Conservation (phyloP, 2,113 vertebrate species). For the Hiodon tergisus region DNA sequence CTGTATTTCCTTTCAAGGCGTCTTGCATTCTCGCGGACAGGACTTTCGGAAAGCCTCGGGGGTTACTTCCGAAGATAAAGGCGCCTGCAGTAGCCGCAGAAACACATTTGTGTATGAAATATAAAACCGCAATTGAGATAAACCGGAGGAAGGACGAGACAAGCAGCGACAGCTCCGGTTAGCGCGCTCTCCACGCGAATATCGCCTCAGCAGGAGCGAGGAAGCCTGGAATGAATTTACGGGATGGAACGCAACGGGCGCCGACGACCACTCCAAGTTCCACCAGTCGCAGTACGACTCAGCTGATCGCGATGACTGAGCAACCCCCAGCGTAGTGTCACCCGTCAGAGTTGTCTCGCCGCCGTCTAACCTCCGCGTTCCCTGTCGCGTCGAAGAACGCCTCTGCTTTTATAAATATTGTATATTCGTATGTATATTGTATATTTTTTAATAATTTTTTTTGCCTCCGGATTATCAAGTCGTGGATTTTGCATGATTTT, state of each 20-base stretch:
- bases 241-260: conserved; percentile 38
- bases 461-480: not conserved
- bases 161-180: not conserved
- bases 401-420: not conserved
- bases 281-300: conserved; percentile 26
- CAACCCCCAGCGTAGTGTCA: not conserved
- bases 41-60: conserved; percentile 16
- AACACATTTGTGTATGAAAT: not conserved
- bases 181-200: conserved; percentile 18
- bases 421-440: not conserved
- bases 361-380: conserved; percentile 11
- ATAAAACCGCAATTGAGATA: conserved; percentile 9
- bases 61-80: conserved; percentile 4
- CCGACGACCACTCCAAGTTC: conserved; percentile 30
- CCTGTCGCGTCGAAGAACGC: conserved; percentile 3
- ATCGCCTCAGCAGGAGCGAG: conserved; percentile 17
- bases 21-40: conserved; percentile 35
- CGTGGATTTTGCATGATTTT: not conserved
- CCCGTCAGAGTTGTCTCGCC: conserved; percentile 1
- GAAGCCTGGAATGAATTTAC: conserved; percentile 26
- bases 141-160: conserved; percentile 24
- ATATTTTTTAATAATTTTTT: not conserved
- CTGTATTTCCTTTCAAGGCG: conserved; percentile 60
- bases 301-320: conserved; percentile 24
- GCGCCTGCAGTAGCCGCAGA: conserved; percentile 9